Percentiles rank a stretch among this genome's conserved stretches.
Conservation (phyloP, 2,113 vertebrate species). For the Setophaga petechia region DNA sequence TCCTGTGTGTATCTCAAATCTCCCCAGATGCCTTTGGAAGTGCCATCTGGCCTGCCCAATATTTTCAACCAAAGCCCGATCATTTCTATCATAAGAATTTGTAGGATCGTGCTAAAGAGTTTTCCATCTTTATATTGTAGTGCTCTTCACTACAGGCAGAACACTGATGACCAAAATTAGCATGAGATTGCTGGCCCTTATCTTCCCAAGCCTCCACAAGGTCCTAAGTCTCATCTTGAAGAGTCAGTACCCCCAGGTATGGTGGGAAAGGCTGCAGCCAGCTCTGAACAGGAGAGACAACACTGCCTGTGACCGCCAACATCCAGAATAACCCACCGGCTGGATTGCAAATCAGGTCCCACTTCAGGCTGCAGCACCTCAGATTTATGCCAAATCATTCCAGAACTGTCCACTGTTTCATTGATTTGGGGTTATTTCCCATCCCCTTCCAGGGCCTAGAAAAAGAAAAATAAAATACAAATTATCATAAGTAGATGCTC, state of each 20-base stretch:
- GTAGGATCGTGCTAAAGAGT: background rate
- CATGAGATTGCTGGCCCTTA: background rate
- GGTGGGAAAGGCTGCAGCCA: background rate
- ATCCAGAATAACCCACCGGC: rapidly evolving
- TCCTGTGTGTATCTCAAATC: background rate
- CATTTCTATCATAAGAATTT: background rate
- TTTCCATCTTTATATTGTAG: background rate
- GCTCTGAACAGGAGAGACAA: background rate
- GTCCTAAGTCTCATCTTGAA: background rate
- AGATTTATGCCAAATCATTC: background rate
- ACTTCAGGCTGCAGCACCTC: background rate
- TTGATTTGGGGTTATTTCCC: background rate
- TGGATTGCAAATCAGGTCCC: background rate
- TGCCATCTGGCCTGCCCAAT: background rate
- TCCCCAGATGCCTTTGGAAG: background rate
- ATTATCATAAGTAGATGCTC: background rate
- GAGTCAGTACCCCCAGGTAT: background rate
- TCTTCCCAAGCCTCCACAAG: background rate
- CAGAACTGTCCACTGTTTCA: background rate
- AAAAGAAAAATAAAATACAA: background rate
- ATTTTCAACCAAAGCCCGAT: background rate
- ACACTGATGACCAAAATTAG: background rate
- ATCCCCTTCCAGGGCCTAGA: background rate
- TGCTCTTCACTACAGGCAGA: background rate
- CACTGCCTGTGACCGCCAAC: background rate